Evolutionary conservation across 1,140 invertebrate genomes (phyloP).

Genomic region (Lepidurus arcticus): DNA sequence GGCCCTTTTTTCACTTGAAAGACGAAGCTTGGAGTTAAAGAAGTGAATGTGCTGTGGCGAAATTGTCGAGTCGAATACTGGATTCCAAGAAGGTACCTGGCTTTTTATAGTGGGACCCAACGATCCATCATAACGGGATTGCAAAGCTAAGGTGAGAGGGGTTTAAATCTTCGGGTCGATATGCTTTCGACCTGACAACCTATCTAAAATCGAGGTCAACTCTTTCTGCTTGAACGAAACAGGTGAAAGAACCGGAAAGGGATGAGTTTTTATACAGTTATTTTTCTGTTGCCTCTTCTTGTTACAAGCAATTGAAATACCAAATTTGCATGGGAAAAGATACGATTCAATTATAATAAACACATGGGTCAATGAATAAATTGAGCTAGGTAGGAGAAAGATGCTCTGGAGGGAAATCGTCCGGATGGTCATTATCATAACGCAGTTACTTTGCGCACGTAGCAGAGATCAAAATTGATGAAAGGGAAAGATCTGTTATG

Average conservation of each 20-base stretch:
- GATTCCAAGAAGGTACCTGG: background rate
- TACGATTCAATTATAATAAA: too few species aligned
- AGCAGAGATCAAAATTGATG: background rate
- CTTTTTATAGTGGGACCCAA: background rate
- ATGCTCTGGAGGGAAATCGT: background rate
- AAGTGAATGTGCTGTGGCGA: background rate
- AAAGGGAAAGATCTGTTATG: background rate
- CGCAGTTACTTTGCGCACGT: background rate
- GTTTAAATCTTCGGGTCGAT: background rate
- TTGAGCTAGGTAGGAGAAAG: background rate
- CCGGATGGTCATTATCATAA: background rate
- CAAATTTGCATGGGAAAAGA: too few species aligned
- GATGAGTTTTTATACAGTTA: background rate
- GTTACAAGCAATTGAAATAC: background rate
- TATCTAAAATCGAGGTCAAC: background rate
- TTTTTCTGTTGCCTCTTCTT: background rate
- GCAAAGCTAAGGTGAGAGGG: background rate
- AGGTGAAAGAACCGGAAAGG: slow-evolving; percentile 21
- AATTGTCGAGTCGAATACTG: slow-evolving; percentile 5
- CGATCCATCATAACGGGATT: background rate
- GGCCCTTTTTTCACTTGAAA: background rate
- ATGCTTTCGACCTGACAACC: background rate
- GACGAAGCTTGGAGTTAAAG: background rate
- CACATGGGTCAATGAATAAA: too few species aligned
- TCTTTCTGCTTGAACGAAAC: background rate